Evolutionary conservation across 1,140 invertebrate genomes (phyloP), one percentile per base, ranked within the genome.

Genomic region (Zaprionus nigranus): DNA sequence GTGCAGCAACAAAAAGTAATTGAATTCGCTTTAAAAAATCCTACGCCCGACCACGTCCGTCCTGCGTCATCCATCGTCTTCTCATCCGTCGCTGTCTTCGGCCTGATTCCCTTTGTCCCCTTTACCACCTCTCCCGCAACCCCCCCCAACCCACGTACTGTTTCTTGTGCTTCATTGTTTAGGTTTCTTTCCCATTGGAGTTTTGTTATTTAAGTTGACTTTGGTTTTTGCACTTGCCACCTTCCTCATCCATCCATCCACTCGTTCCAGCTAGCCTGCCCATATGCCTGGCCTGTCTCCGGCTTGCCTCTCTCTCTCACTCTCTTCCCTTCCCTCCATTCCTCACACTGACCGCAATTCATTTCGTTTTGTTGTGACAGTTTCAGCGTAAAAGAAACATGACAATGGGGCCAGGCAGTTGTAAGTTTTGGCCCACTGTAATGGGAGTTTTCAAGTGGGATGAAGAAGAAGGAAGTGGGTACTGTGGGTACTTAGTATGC

Each of bases 1-100:
- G 62, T 71, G 63, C 76, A 51, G 69, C 83, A 81, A 90, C 84
- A 81, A 88, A 84, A 90, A 85, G 86, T 90, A 90, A 90, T 90
- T 90, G 85, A 90, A 90, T 90, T 90, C 85, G 79, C 86, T 86
- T 90, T 90, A 90, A 90, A 71, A 90, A 90, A 88, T 79, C 85
- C 83, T 83, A 73, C 79, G 64, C 54, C 65, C 53, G 26, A 30
- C 49, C 36, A 36, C 53, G 54, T 64, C 46, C 56, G 43, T 38
- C 64, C 43, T 64, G 38, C 56, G 36, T 38, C 64, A 36, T 78
- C 49, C 51, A 15, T 56, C 51, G 40, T 51, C 17, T 40, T n/a
- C 38, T 15, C 15, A 46, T 46, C 63, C 56, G 64, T 73, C 51
- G 75, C 24, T 28, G 65, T 57, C 38, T 57, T 40, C 54, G 13